These are phyloP conservation scores for Ericerus pela DNA, from an alignment of 1,140 invertebrate genomes.

Conservation along the genomic window DNA sequence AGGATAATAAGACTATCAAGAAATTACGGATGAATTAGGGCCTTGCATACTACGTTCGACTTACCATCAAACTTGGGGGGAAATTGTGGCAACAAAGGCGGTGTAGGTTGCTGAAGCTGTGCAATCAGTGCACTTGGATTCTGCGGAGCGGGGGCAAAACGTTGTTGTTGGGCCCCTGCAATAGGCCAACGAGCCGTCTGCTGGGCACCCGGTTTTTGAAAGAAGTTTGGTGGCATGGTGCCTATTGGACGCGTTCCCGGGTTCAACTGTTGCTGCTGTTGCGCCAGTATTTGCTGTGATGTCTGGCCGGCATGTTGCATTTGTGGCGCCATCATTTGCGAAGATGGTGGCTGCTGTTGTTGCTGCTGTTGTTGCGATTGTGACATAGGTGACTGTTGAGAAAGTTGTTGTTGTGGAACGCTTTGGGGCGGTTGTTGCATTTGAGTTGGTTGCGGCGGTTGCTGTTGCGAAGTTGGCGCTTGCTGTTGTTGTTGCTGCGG, in stretches of 20 bases:
- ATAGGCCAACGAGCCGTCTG: conserved; percentile 12
- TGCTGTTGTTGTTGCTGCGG: conserved; percentile 31
- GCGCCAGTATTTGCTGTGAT: neutral
- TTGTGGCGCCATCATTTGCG: neutral
- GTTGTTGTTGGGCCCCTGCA: conserved; percentile 17
- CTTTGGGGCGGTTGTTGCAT: conserved; percentile 23
- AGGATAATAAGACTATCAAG: too few relatives aligned
- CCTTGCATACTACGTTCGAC: conserved; percentile 33
- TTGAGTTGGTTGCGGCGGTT: conserved; percentile 29
- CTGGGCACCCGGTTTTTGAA: conserved; percentile 7
- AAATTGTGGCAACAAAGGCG: conserved; percentile 32
- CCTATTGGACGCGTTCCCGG: neutral
- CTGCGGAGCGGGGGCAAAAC: conserved; percentile 11
- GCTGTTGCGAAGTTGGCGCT: conserved; percentile 33
- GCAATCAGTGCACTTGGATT: conserved; percentile 43
- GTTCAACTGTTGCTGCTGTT: neutral
- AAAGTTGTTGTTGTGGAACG: conserved; percentile 30
- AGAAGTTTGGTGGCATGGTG: neutral
- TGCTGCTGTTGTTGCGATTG: conserved; percentile 30
- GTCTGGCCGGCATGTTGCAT: neutral
- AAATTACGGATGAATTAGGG: conserved; percentile 3
- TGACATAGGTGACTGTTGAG: conserved; percentile 24
- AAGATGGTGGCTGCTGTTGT: conserved; percentile 31
- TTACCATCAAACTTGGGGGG: conserved; percentile 9
- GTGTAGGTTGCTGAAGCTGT: conserved; percentile 49